These are phyloP conservation scores for Nothocercus julius DNA, from an alignment of 2,113 vertebrate genomes.

Conservation along the genomic window DNA sequence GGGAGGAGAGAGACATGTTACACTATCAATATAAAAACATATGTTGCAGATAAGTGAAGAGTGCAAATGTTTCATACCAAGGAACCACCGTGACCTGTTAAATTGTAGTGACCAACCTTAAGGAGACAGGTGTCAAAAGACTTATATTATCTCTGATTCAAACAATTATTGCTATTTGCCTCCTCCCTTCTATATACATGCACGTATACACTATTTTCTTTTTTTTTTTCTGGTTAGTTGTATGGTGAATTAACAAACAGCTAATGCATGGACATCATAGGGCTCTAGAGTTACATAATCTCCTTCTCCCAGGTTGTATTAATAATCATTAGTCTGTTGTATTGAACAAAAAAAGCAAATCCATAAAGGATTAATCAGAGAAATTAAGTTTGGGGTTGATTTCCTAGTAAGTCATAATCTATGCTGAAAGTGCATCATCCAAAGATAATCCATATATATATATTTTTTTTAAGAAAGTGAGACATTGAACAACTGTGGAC, in stretches of 20 bases:
- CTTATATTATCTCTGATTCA: not conserved
- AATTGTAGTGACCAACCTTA: not conserved
- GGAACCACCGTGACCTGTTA: not conserved
- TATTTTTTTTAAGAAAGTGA: slow-evolving; percentile 24
- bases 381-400: slow-evolving; percentile 46
- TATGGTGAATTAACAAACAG: not conserved
- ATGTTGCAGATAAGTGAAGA: not conserved
- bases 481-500: slow-evolving; percentile 30
- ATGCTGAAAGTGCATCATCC: slow-evolving; percentile 59
- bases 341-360: slow-evolving; percentile 59
- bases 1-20: not conserved
- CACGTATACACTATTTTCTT: not conserved
- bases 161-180: not conserved
- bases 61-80: not conserved
- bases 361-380: slow-evolving; percentile 55
- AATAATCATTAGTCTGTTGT: slow-evolving; percentile 52
- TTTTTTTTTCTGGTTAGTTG: not conserved
- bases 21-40: not conserved
- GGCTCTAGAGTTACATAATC: slow-evolving; percentile 18
- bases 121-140: not conserved
- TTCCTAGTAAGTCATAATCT: slow-evolving; percentile 59
- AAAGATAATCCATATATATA: slow-evolving; percentile 33
- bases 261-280: not conserved
- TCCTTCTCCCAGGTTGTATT: slow-evolving; percentile 47
- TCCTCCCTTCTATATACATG: not conserved